A percentile compares a stretch with the other conserved stretches of the same genome.
phyloP scores from a whole-genome alignment of 2,797 vertebrate genomes.

The Esox lucius region DNA sequence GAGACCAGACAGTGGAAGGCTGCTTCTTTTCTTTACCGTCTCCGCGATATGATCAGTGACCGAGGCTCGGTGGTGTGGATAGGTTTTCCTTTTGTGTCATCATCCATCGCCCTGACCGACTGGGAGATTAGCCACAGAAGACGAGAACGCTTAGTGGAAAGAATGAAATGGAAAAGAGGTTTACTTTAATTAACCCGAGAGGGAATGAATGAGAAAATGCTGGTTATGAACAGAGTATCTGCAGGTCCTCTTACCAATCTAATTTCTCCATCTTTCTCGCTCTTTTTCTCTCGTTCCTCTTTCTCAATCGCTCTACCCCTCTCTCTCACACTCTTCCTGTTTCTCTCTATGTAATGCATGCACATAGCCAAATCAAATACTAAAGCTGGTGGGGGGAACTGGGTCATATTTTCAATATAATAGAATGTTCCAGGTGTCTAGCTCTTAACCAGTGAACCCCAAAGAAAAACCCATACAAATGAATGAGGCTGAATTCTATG shows the following conservation, averaged over 20 bases:
- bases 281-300: constrained; percentile 9
- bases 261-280: too few relatives aligned
- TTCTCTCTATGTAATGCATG: not conserved
- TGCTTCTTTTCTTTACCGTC: not conserved
- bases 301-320: constrained; percentile 20
- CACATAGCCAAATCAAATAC: not conserved
- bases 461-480: not conserved
- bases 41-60: not conserved
- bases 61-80: not conserved
- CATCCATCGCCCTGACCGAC: not conserved
- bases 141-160: not conserved
- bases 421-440: not conserved
- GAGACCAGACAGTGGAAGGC: not conserved
- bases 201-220: not conserved
- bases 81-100: not conserved
- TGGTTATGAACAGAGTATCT: not conserved
- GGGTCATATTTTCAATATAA: too few relatives aligned
- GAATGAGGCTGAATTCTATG: not conserved
- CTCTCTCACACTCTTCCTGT: not conserved
- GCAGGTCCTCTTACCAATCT: not conserved
- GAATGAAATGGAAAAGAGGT: not conserved
- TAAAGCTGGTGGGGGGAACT: not conserved
- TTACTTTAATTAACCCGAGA: not conserved
- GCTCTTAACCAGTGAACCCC: not conserved
- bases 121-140: not conserved